Evolutionary conservation across 53 echinoderm and acorn worm species (phyloP), one percentile per base, ranked within the genome.

Genomic region (Paelopatides confundens): DNA sequence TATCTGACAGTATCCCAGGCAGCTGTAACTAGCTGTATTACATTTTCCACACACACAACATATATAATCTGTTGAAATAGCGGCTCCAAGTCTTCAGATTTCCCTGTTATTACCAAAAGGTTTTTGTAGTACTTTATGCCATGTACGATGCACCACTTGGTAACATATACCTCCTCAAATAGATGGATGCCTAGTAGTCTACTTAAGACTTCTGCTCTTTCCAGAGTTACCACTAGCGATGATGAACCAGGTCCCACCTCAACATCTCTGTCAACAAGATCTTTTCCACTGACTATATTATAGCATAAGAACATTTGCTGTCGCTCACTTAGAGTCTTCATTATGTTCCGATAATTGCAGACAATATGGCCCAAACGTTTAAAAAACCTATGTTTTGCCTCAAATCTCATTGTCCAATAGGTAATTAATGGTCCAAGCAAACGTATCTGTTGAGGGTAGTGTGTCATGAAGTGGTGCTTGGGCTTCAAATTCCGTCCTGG

Each of bases 151-250:
- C 58, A 40, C 90, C 87, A 86, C 33, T 89, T 62, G 33, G 93
- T 82, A 40, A 92, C 30, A 66, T 54, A 93, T 35, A 90, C 43
- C n/a, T 93, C 93, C 33, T 93, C 89, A 86, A 90, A 34, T 50
- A 79, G 30, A 31, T 3, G 79, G 14, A 79, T 52, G 10, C 28
- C 53, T 0, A 71, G 71, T 32, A 36, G 0, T 3, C 17, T 71
- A 36, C 71, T 71, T 11, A 71, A 38, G 79, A 79, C 26, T 1
- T 49, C 48, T 6, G 50, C 26, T 47, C 48, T 79, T 6, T 46
- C 24, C 49, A 79, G 50, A 0, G 79, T 47, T 26, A 49, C 79
- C 12, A 79, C 31, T 2, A 51, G 79, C 1, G 53, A 26, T 1
- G 79, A 79, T 1, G 48, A 39, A 39, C 39, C 79, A 31, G 79